These are phyloP conservation scores for Erythrolamprus reginae DNA, from an alignment of 2,113 vertebrate genomes.

Conservation along the genomic window DNA sequence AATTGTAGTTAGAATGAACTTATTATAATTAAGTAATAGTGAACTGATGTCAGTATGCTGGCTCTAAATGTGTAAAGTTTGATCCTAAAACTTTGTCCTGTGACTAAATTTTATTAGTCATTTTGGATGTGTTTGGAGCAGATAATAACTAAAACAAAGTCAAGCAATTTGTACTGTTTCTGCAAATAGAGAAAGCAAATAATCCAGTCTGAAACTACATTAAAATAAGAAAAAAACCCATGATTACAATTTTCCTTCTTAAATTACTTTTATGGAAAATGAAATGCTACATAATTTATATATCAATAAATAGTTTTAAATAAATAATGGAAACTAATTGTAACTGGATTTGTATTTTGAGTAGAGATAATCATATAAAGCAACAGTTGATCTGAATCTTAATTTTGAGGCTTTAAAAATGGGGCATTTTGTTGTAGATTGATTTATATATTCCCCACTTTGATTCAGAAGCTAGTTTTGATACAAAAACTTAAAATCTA, in stretches of 20 bases:
- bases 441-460: background rate
- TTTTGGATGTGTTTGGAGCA: background rate
- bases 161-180: background rate
- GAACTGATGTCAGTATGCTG: background rate
- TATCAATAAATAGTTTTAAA: background rate
- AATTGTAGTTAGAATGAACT: too few relatives aligned
- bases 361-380: background rate
- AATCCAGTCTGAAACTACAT: background rate
- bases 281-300: background rate
- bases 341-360: background rate
- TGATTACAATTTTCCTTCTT: background rate
- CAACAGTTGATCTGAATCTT: background rate
- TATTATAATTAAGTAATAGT: background rate
- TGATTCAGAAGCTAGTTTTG: background rate
- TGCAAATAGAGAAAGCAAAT: background rate
- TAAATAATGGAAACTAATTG: constrained; percentile 22
- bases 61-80: background rate
- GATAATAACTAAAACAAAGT: background rate
- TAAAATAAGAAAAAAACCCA: background rate
- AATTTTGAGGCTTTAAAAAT: background rate
- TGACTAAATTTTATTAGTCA: background rate
- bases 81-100: background rate
- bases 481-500: background rate
- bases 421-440: background rate
- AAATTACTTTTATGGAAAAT: background rate